Evolutionary conservation across 1,140 invertebrate genomes (phyloP).

Genomic region (Aphaenogaster rudis): DNA sequence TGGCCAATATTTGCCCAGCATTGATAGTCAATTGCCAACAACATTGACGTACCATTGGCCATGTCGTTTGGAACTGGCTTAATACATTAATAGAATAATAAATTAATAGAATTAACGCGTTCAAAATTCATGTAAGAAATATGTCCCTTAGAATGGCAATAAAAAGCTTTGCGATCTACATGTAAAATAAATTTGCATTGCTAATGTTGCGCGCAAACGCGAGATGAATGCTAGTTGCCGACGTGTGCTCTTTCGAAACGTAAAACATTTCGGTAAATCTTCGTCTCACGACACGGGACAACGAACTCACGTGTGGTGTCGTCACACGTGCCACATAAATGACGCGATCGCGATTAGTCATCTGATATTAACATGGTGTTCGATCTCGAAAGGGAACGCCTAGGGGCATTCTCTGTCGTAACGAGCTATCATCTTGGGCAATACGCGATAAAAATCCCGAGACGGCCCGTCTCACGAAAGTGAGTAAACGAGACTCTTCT

Average conservation of each 20-base stretch:
- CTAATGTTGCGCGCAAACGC: neutral
- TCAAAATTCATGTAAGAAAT: neutral
- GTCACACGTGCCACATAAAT: constrained; percentile 35
- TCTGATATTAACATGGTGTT: constrained; percentile 62
- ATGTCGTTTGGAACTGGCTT: no score
- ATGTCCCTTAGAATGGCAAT: neutral
- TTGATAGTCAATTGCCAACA: no score
- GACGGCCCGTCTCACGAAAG: neutral
- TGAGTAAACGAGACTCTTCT: neutral
- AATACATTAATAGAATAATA: no score
- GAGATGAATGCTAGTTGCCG: neutral
- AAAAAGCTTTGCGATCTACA: neutral
- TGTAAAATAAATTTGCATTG: constrained; percentile 2
- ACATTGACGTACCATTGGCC: no score
- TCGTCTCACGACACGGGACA: constrained; percentile 50
- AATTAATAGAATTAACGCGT: neutral
- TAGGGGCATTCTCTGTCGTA: constrained; percentile 46
- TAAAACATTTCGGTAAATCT: constrained; percentile 16
- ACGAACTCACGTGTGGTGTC: constrained; percentile 55
- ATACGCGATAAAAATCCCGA: constrained; percentile 27
- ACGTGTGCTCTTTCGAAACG: constrained; percentile 17
- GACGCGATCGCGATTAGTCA: constrained; percentile 68
- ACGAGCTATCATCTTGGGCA: constrained; percentile 25
- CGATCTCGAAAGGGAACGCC: constrained; percentile 54
- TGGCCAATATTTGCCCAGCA: no score